phyloP scores from a whole-genome alignment of 2,888 invertebrate species.

The Ichneumon xanthorius region DNA sequence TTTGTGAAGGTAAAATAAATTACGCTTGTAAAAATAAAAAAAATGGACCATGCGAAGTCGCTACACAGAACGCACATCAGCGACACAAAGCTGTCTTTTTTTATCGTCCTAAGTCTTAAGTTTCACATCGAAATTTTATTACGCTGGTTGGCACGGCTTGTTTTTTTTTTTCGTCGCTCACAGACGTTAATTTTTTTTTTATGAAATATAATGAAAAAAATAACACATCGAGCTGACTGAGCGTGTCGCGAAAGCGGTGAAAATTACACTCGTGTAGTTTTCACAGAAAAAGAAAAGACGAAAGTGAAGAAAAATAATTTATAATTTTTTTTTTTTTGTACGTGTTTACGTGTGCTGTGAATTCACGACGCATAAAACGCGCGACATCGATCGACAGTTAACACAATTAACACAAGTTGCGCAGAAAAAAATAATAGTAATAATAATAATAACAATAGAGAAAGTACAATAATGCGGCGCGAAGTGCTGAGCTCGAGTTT shows the following conservation, averaged over 20 bases:
- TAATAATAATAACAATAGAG: not conserved
- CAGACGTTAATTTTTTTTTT: not conserved
- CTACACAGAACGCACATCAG: constrained; percentile 44
- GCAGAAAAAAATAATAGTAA: constrained; percentile 25
- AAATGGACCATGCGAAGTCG: constrained; percentile 39
- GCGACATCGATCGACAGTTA: constrained; percentile 52
- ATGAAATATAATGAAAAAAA: not conserved
- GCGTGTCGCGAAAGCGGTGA: constrained; percentile 17
- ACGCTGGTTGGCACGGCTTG: constrained; percentile 51
- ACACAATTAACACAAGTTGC: constrained; percentile 32
- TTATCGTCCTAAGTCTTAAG: not conserved
- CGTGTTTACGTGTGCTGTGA: constrained; percentile 35
- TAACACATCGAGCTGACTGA: not conserved
- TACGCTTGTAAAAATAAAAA: not conserved
- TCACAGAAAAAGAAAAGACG: not conserved
- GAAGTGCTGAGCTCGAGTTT: constrained; percentile 49
- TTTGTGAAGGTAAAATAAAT: constrained; percentile 14
- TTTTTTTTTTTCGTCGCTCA: constrained; percentile 14
- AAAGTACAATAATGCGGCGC: constrained; percentile 39
- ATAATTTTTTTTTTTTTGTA: constrained; percentile 7
- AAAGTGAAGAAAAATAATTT: not conserved
- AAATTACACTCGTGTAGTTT: constrained; percentile 6
- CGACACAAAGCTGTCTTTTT: constrained; percentile 54
- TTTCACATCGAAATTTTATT: constrained; percentile 43
- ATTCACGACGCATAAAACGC: constrained; percentile 34